These are phyloP conservation scores for Caranx ignobilis DNA, from an alignment of 2,113 vertebrate genomes.

Conservation along the genomic window DNA sequence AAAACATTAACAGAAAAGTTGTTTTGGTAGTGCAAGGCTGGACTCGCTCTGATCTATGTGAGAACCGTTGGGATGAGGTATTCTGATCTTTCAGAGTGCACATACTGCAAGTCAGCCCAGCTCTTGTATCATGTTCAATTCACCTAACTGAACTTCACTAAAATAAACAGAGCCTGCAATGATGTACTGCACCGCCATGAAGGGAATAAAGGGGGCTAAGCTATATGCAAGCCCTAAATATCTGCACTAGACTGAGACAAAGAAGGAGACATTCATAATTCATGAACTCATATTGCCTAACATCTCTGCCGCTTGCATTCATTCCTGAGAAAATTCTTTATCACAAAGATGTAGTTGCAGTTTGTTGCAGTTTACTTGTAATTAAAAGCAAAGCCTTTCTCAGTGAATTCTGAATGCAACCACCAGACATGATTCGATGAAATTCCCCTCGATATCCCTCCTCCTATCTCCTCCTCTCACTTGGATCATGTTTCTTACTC, in stretches of 20 bases:
- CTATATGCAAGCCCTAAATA: conserved; percentile 1
- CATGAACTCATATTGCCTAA: conserved; percentile 28
- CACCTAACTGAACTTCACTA: not conserved
- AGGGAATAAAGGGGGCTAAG: conserved; percentile 5
- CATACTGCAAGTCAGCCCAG: conserved; percentile 1
- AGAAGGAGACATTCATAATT: conserved; percentile 41
- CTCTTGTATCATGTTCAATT: conserved; percentile 29
- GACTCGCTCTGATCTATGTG: conserved; percentile 21
- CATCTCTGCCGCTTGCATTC: conserved; percentile 48
- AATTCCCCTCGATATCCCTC: not conserved
- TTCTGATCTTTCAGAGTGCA: conserved; percentile 50
- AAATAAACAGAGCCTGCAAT: conserved; percentile 5
- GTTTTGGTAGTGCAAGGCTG: conserved; percentile 47
- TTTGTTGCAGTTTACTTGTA: not conserved
- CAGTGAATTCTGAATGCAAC: conserved; percentile 54
- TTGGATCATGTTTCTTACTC: not conserved
- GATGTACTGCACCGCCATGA: conserved; percentile 4
- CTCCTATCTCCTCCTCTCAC: not conserved
- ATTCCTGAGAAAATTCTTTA: conserved; percentile 55
- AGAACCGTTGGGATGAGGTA: conserved; percentile 55
- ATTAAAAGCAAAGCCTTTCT: conserved; percentile 30
- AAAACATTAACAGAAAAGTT: conserved; percentile 10
- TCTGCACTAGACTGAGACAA: not conserved
- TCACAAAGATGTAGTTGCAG: not conserved
- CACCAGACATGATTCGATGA: conserved; percentile 20